phyloP scores from a whole-genome alignment of 2,113 vertebrate genomes.

The Psittacara wagleri region DNA sequence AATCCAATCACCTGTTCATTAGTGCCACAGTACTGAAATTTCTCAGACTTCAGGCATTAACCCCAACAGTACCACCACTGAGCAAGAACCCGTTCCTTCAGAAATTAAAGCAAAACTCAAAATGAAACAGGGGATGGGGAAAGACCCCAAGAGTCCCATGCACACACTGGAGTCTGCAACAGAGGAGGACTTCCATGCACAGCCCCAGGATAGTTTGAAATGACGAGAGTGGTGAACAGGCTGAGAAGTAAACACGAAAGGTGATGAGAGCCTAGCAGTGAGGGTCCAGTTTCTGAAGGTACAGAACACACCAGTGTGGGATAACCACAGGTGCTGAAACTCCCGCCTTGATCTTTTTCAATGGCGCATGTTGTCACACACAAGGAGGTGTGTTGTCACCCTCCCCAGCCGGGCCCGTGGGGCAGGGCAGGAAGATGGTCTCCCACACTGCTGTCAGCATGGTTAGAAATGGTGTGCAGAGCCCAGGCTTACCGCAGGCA shows the following conservation, averaged over 20 bases:
- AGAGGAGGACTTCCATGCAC: not conserved
- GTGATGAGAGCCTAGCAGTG: not conserved
- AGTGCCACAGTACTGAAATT: not conserved
- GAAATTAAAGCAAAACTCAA: not conserved
- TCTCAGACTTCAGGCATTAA: rapidly evolving
- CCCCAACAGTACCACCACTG: rapidly evolving
- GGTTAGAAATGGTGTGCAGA: rapidly evolving
- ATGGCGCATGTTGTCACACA: rapidly evolving
- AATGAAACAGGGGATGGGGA: rapidly evolving
- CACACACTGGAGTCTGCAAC: not conserved
- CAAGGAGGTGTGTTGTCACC: not conserved
- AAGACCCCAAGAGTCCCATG: not conserved
- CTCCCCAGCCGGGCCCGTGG: rapidly evolving
- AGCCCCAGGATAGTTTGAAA: not conserved
- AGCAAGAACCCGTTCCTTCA: not conserved
- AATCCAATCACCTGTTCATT: not conserved
- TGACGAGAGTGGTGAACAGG: rapidly evolving
- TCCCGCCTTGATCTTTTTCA: not conserved
- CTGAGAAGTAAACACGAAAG: not conserved
- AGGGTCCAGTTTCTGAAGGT: not conserved
- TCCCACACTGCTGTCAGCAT: not conserved
- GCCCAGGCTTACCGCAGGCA: not conserved
- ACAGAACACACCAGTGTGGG: rapidly evolving
- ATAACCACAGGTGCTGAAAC: not conserved
- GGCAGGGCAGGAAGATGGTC: not conserved